Conservation (phyloP, 2,888 invertebrate species). For the Exephanes ischioxanthus region DNA sequence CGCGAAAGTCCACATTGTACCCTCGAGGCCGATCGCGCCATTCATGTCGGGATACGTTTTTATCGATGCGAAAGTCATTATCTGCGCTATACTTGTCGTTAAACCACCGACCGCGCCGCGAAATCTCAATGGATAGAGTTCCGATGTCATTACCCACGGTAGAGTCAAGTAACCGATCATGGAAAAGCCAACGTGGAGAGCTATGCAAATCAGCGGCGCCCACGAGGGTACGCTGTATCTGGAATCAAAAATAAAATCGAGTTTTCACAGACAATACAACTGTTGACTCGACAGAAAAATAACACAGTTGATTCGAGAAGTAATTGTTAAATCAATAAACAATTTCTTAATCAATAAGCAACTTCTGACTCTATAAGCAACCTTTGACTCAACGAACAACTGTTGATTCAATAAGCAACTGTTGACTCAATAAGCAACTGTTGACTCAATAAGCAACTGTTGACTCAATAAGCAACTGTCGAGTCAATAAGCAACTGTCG, state of each 20-base stretch:
- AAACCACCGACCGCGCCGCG: conserved; percentile 90
- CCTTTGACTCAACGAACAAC: background rate
- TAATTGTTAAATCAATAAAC: background rate
- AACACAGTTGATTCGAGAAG: background rate
- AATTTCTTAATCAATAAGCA: background rate
- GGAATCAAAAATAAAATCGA: conserved; percentile 30
- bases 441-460: background rate
- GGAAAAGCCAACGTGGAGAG: conserved; percentile 90
- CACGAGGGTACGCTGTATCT: conserved; percentile 79
- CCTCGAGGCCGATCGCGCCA: conserved; percentile 87
- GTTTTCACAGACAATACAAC: background rate
- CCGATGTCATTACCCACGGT: conserved; percentile 92
- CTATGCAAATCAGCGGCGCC: conserved; percentile 87
- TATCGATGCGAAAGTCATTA: conserved; percentile 90
- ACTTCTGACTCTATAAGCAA: background rate
- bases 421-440: background rate
- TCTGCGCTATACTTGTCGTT: conserved; percentile 90
- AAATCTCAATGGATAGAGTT: conserved; percentile 89
- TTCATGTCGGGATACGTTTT: conserved; percentile 90
- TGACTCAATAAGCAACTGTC: background rate
- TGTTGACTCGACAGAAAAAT: background rate
- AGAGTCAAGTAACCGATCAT: conserved; percentile 91
- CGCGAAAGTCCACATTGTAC: conserved; percentile 89
- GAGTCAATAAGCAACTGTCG: background rate
- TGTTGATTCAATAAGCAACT: background rate